Evolutionary conservation across 2,797 vertebrate species (phyloP), one percentile per base, ranked within the genome.

Genomic region (Chloroceryle amazona): DNA sequence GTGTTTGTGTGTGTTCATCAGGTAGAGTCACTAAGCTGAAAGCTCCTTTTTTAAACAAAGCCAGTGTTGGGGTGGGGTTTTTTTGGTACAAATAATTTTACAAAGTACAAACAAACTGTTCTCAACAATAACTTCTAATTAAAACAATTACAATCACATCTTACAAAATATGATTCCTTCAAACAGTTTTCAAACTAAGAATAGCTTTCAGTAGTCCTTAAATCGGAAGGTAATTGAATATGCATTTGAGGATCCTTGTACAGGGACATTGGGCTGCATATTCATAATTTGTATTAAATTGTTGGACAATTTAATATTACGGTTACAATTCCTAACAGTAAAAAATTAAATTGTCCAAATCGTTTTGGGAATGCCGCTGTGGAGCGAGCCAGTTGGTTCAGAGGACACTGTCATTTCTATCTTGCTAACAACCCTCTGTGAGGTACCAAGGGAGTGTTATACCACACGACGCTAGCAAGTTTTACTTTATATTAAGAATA

Each of bases 211-310:
- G 0, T 90, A 93, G 29, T 72, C 81, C 66, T 93, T 91, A 89
- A 96, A 97, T 96, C 71, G 85, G 73, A 94, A 86, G 35, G 70
- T 90, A 86, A 96, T 94, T 95, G 82, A 78, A 89, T 92, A 82
- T 20, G 21, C 54, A 41, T 87, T 86, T 94, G 74, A 71, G 55
- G 66, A 83, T 81, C 58, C 75, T 87, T 88, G 41, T 72, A 57
- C 20, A 86, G 71, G 33, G 93, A 52, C n/a, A 79, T 46, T 83
- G 81, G 67, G 25, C 39, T 82, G 71, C 68, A 93, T 90, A 78
- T 92, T 94, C 71, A 55, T 94, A 76, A 73, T 90, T 92, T 91
- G 23, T 74, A 21, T 54, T 31, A 54, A 52, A 29, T 52, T 29
- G 51, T 29, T 52, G 51, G 29, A 47, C 51, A 87, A 47, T 49